phyloP scores from a whole-genome alignment of 2,888 invertebrate species.

The Macroteleia sp. region DNA sequence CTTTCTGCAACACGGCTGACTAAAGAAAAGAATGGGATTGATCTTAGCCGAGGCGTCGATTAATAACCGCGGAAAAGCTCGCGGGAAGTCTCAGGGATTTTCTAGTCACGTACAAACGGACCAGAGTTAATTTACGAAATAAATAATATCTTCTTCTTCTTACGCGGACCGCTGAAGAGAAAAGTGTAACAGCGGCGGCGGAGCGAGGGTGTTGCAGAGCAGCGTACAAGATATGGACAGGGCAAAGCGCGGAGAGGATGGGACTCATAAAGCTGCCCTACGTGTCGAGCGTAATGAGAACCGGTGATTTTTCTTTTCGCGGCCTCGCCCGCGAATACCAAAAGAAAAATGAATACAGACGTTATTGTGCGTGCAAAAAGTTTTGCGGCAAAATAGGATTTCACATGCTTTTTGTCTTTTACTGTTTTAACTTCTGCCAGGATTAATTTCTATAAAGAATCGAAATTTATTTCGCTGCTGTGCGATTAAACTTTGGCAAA shows the following conservation, averaged over 20 bases:
- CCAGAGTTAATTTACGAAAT: conserved; percentile 84
- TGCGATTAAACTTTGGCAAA: no score
- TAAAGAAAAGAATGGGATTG: conserved; percentile 67
- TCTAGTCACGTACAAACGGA: conserved; percentile 82
- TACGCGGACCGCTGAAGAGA: conserved; percentile 66
- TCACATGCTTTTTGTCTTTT: background rate
- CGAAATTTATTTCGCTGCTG: no score
- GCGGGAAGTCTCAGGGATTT: conserved; percentile 78
- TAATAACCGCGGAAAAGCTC: conserved; percentile 82
- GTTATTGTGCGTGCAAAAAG: conserved; percentile 36
- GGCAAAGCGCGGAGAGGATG: conserved; percentile 51
- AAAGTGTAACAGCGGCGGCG: conserved; percentile 54
- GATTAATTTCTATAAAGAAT: no score
- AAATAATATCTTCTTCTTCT: conserved; percentile 82
- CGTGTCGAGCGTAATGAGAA: conserved; percentile 83
- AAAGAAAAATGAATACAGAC: conserved; percentile 68
- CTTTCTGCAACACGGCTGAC: conserved; percentile 31
- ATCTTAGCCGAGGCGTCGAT: conserved; percentile 79
- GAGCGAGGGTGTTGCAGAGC: conserved; percentile 50
- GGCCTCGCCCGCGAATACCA: conserved; percentile 72
- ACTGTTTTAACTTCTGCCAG: background rate
- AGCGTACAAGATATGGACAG: conserved; percentile 63
- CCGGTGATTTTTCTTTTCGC: conserved; percentile 83
- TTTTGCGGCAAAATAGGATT: conserved; percentile 10
- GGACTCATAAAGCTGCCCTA: conserved; percentile 81